Evolutionary conservation across 2,888 invertebrate genomes (phyloP), one percentile per base, ranked within the genome.

Genomic region (Cheilosia vernalis): DNA sequence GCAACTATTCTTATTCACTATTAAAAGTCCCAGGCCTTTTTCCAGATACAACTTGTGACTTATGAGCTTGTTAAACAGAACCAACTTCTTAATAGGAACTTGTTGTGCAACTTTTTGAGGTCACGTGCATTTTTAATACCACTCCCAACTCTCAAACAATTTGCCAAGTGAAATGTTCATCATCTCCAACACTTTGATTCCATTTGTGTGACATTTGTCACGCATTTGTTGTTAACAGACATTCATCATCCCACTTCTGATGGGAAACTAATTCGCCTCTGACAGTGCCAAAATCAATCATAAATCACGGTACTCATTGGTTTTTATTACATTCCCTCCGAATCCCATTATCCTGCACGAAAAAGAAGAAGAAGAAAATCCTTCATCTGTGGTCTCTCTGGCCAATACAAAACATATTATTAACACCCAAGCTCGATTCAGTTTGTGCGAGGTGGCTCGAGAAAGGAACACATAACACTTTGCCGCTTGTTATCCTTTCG

Each of bases 401-500:
- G 53, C 56, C 77, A 70, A 63, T 78, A 64, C 55, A 69, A 80
- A 73, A 67, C 56, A 63, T 37, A 37, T 37, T 63, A 81, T 69
- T 56, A 81, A 69, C 67, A 74, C 61, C 80, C 72, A 42, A 69
- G 42, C 60, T 51, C 60, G 51, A 51, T 19, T 19, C 40, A 47
- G 33, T 53, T 44, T 69, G 19, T 56, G n/a, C 13, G 10, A 17
- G 64, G 15, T n/a, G 5, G 15, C 55, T 19, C 2, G 44, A 67
- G 49, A 64, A 63, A 58, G 63, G 55, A 72, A 77, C 77, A 81
- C 67, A 72, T 77, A 77, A 85, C 72, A 85, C 85, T 85, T 84
- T 85, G 67, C 67, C 72, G 85, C 85, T 85, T 81, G 85, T 81
- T 85, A 85, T 85, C 85, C 81, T 77, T 77, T 85, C 76, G 77